A percentile compares a stretch with the other conserved stretches of the same genome.
These are phyloP conservation scores for Pangasius djambal DNA, from an alignment of 2,797 vertebrate species.

Conservation along the genomic window DNA sequence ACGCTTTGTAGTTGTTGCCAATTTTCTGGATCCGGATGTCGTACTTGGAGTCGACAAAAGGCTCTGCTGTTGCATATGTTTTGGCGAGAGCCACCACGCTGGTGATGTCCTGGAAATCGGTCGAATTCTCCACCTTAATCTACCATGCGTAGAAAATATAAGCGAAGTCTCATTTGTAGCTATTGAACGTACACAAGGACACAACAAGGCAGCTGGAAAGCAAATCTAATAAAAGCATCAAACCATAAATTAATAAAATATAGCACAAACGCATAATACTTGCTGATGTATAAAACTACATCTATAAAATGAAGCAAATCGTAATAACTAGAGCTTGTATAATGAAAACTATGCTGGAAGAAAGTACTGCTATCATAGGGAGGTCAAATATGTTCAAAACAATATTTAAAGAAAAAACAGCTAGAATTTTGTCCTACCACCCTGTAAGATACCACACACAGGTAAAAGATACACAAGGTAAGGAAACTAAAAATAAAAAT, in stretches of 20 bases:
- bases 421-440: not conserved
- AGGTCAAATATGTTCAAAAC: not conserved
- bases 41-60: slow-evolving; percentile 93
- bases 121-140: slow-evolving; percentile 95
- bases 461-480: slow-evolving; percentile 4
- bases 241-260: not conserved
- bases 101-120: slow-evolving; percentile 94
- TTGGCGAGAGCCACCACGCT: slow-evolving; percentile 92
- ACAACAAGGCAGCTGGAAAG: not conserved
- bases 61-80: slow-evolving; percentile 92
- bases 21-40: slow-evolving; percentile 98
- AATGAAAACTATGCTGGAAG: not conserved
- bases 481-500: slow-evolving; percentile 13
- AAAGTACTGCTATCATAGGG: not conserved
- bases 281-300: not conserved
- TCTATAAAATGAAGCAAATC: not conserved
- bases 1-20: slow-evolving; percentile 96
- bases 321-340: not conserved
- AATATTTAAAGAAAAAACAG: not conserved
- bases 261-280: not conserved
- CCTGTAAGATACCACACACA: slow-evolving; percentile 7
- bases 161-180: not conserved
- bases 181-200: not conserved
- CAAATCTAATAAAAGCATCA: not conserved
- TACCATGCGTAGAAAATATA: slow-evolving; percentile 58